These are phyloP conservation scores for Scarus forsteni DNA, from an alignment of 2,797 vertebrate species.

Conservation along the genomic window DNA sequence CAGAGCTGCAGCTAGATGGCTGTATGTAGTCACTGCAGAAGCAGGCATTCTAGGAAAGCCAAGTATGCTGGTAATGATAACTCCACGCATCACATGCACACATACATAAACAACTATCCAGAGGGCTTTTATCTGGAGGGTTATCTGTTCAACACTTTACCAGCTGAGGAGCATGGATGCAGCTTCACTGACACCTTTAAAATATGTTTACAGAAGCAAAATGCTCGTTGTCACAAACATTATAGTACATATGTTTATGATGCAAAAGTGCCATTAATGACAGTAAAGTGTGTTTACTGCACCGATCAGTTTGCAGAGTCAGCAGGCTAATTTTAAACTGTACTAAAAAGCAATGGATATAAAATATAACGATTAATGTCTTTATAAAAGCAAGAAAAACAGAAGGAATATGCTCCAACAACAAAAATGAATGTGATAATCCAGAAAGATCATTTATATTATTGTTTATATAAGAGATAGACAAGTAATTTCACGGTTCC, in stretches of 20 bases:
- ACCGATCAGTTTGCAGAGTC: constrained; percentile 15
- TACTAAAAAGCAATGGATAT: not conserved
- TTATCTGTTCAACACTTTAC: constrained; percentile 16
- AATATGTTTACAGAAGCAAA: not conserved
- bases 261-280: constrained; percentile 6
- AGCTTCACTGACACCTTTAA: not conserved
- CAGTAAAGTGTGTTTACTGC: constrained; percentile 5
- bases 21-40: constrained; percentile 76
- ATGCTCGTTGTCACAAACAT: not conserved
- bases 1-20: constrained; percentile 81
- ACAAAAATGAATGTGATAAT: not conserved
- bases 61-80: constrained; percentile 40
- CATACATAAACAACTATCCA: constrained; percentile 47
- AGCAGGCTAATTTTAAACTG: constrained; percentile 4
- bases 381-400: not conserved
- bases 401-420: not conserved
- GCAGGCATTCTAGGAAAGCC: constrained; percentile 70
- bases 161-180: constrained; percentile 10
- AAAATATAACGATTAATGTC: not conserved
- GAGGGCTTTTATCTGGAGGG: constrained; percentile 32
- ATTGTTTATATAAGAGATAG: not conserved
- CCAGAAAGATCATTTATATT: not conserved
- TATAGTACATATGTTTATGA: constrained; percentile 18
- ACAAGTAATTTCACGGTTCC: not conserved
- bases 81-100: constrained; percentile 36